These are phyloP conservation scores for Tauraco hartlaubi DNA, from an alignment of 2,797 vertebrate genomes.

Conservation along the genomic window DNA sequence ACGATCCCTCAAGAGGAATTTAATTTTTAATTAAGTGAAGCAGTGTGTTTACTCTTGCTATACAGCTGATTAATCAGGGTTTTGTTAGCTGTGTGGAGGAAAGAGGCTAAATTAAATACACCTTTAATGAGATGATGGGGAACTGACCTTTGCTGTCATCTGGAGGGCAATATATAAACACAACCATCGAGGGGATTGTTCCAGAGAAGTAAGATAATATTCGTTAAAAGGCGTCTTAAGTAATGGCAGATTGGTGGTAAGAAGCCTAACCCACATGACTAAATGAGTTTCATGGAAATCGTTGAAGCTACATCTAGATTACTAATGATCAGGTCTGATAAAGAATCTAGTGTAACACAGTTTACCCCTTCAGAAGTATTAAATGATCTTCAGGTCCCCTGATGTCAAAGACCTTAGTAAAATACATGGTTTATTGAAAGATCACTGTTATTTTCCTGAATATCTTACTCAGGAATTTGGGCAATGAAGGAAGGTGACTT, in stretches of 20 bases:
- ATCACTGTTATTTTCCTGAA: neutral
- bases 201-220: neutral
- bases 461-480: neutral
- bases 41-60: constrained; percentile 73
- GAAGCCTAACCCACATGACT: neutral
- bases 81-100: constrained; percentile 62
- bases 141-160: constrained; percentile 60
- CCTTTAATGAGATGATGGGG: constrained; percentile 73
- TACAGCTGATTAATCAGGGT: constrained; percentile 74
- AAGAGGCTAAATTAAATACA: constrained; percentile 65
- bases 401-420: neutral
- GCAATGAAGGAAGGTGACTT: neutral
- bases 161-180: constrained; percentile 31
- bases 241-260: neutral
- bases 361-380: neutral
- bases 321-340: neutral
- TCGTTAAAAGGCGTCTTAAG: neutral
- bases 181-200: neutral
- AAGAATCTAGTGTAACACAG: neutral
- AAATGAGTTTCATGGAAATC: neutral
- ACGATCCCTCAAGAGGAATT: constrained; percentile 77
- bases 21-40: constrained; percentile 82
- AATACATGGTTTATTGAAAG: neutral
- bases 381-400: neutral
- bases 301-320: neutral